Conservation (phyloP, 2,113 vertebrate species). For the Fukomys damarensis region DNA sequence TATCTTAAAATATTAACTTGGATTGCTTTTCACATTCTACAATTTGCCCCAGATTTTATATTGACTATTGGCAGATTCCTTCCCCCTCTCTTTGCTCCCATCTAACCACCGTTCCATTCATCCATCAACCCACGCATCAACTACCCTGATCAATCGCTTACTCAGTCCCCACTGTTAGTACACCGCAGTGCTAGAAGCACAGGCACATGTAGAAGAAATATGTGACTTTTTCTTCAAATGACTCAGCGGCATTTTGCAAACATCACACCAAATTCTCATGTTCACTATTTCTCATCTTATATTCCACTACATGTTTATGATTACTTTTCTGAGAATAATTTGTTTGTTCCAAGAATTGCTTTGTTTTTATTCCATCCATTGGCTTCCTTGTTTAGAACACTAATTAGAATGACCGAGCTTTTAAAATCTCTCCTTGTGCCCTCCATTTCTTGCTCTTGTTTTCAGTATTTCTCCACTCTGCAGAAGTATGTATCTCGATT, state of each 20-base stretch:
- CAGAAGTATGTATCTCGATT: conserved; percentile 34
- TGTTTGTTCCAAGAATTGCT: neutral
- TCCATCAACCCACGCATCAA: neutral
- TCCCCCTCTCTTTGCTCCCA: neutral
- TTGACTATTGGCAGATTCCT: neutral
- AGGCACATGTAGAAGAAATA: neutral
- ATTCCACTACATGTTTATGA: neutral
- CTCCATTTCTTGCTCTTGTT: neutral
- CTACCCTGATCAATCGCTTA: neutral
- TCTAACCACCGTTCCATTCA: neutral
- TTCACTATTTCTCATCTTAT: neutral
- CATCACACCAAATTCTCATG: neutral
- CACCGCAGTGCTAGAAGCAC: neutral
- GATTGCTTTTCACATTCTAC: neutral
- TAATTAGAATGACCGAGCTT: neutral
- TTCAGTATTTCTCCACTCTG: neutral
- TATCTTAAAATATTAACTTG: neutral
- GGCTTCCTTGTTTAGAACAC: neutral
- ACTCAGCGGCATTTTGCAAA: neutral
- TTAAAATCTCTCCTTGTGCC: neutral
- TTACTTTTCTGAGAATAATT: neutral
- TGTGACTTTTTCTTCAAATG: neutral
- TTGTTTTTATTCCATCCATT: neutral
- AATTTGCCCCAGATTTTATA: neutral
- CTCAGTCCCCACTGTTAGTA: neutral